Base-by-base conservation (phyloP, 2,113 vertebrate genomes). In the Clinocottus analis region DNA sequence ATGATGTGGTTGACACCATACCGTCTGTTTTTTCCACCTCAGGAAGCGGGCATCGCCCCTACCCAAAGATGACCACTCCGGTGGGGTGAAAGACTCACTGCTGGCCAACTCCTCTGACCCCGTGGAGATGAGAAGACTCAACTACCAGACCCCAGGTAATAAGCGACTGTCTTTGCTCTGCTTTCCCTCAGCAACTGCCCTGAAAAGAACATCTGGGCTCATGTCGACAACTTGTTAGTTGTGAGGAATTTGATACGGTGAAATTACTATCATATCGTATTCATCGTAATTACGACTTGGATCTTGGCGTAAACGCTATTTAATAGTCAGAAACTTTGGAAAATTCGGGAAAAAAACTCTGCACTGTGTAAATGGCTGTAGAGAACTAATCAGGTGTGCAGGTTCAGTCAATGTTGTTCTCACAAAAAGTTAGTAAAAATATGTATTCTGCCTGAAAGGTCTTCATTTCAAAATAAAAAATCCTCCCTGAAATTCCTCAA, bases 71-170 rank as follows among this genome's bases (percentile, higher is more conserved):
- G 98, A 99, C 71, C 97, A 98, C 84, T 96, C 97, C 0, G 93
- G 96, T 0, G 98, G 98, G 70, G 95, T 99, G 64, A 99, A 99
- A 91, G 98, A 99, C 92, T 98, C 95, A 0, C 93, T 99, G 76
- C 93, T 99, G 93, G 96, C 96, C 43, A 95, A 98, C 88, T 97
- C 98, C 13, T 98, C 97, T 0, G 98, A 99, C 85, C 98, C 98
- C 0, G 98, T 99, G 71, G 98, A 99, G 93, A 97, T 99, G 97
- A 95, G 98, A 70, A 94, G 98, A 58, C 97, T 99, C 84, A 99
- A 99, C 94, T 99, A 97, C 87, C 97, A 98, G 89, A 99, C 97
- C n/a, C 97, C 97, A 96, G 97, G 97, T 99, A 96, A 80, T 84
- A 25, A 66, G 29, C 19, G 1, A 12, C 6, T 1, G 8, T 21